These are phyloP conservation scores for Dasysyrphus tricinctus DNA, from an alignment of 2,888 invertebrate genomes.

Conservation along the genomic window DNA sequence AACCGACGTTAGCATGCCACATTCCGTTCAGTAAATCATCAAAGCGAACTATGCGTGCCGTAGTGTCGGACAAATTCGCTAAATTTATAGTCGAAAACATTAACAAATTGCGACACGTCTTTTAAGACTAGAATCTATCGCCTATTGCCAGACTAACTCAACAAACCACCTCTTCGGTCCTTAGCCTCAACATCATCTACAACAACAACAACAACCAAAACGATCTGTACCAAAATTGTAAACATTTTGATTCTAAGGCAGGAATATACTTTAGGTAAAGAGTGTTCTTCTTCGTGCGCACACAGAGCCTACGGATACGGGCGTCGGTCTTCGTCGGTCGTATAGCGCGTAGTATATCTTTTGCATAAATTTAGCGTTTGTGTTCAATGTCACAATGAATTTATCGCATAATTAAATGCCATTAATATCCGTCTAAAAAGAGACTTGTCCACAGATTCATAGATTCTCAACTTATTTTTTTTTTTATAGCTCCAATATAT, in stretches of 20 bases:
- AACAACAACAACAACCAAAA: constrained; percentile 26
- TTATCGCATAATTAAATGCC: constrained; percentile 76
- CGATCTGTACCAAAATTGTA: constrained; percentile 59
- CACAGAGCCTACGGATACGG: constrained; percentile 27
- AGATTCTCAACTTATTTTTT: constrained; percentile 37
- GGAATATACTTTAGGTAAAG: background rate
- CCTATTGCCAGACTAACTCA: constrained; percentile 54
- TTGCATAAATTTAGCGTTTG: constrained; percentile 74
- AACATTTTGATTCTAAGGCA: constrained; percentile 47
- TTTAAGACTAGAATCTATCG: constrained; percentile 75
- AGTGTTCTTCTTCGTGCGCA: constrained; percentile 42
- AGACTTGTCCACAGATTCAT: constrained; percentile 70
- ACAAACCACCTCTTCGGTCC: constrained; percentile 44
- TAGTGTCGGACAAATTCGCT: constrained; percentile 74
- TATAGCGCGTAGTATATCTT: constrained; percentile 56
- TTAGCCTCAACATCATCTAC: constrained; percentile 31
- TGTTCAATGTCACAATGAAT: constrained; percentile 76
- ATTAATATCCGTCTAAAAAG: constrained; percentile 74
- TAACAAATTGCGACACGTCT: constrained; percentile 76
- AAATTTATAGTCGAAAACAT: constrained; percentile 76
- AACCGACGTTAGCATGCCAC: constrained; percentile 50
- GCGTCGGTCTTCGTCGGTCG: constrained; percentile 26
- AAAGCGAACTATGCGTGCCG: constrained; percentile 75
- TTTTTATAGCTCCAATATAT: background rate
- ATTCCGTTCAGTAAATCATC: constrained; percentile 75